Base-by-base conservation (phyloP, 2,888 invertebrate genomes). In the Drosophila atroscutellata region DNA sequence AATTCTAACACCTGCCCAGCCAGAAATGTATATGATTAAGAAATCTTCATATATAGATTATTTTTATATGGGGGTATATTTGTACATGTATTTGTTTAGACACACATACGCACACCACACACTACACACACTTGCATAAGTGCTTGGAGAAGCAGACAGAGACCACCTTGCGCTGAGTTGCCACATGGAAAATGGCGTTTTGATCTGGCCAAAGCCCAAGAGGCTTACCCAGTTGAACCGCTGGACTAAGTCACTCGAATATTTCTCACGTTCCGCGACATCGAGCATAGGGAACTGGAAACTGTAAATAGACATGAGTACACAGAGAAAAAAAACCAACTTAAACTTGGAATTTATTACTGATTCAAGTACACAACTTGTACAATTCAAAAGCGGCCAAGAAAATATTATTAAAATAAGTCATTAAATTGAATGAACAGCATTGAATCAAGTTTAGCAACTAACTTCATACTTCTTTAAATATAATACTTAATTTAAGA, bases 181-280 rank as follows among this genome's bases (percentile, higher is more conserved):
- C 49, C 39, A 56, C 45, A 64, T 47, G 61, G 67, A 83, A 74
- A 81, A 77, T 83, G 77, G 75, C 88, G 71, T 77, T 87, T 80
- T 89, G 86, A 86, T 90, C 86, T 81, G 71, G 57, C 57, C 69
- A 80, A 79, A 72, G 86, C 83, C 74, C 54, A 36, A 24, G 60
- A 37, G 85, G 90, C 86, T 86, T 86, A 90, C 47, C 62, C 52
- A 67, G 70, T 84, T 89, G 85, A 90, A 89, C 87, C 90, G 86
- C 75, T 78, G 87, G 89, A 81, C 85, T 89, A 86, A 89, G 81
- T 82, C 77, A 70, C 80, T 52, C 79, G 67, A 87, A 81, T 82
- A 87, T 90, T 89, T 86, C 91, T 84, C 86, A 89, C 87, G 86
- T 85, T 90, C 72, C 80, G 49, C 30, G 62, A 73, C 9, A 56